Conservation (phyloP, 2,888 invertebrate species). For the Plusia festucae region DNA sequence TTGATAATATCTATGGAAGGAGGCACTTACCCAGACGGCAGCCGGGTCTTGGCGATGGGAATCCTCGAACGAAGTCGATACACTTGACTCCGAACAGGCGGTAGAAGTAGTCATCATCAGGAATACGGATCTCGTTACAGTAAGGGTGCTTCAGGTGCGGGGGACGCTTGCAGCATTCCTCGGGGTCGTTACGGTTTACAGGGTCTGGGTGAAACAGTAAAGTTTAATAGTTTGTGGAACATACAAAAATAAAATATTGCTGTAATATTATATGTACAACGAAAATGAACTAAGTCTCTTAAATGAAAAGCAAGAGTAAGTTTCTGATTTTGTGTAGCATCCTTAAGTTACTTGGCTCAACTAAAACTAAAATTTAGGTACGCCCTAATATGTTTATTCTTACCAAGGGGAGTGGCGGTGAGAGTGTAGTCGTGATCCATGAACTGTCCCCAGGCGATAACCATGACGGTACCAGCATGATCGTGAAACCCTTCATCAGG, state of each 20-base stretch:
- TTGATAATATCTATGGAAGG: neutral
- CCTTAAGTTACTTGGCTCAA: too few species aligned
- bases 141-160: slow-evolving; percentile 96
- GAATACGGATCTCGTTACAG: slow-evolving; percentile 96
- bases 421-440: slow-evolving; percentile 98
- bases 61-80: slow-evolving; percentile 96
- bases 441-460: slow-evolving; percentile 98
- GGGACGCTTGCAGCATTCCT: slow-evolving; percentile 96
- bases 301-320: too few species aligned
- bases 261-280: too few species aligned
- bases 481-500: slow-evolving; percentile 98
- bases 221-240: too few species aligned
- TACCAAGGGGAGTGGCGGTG: slow-evolving; percentile 96
- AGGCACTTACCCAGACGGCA: slow-evolving; percentile 93
- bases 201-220: slow-evolving; percentile 91
- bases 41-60: slow-evolving; percentile 95
- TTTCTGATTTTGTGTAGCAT: too few species aligned
- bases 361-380: too few species aligned
- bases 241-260: too few species aligned
- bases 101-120: slow-evolving; percentile 97
- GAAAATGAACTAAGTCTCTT: too few species aligned
- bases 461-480: slow-evolving; percentile 97
- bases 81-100: slow-evolving; percentile 95
- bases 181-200: slow-evolving; percentile 95
- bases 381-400: slow-evolving; percentile 50